Base-by-base conservation (phyloP, 2,888 invertebrate species). In the Apomyelois bistriatella region DNA sequence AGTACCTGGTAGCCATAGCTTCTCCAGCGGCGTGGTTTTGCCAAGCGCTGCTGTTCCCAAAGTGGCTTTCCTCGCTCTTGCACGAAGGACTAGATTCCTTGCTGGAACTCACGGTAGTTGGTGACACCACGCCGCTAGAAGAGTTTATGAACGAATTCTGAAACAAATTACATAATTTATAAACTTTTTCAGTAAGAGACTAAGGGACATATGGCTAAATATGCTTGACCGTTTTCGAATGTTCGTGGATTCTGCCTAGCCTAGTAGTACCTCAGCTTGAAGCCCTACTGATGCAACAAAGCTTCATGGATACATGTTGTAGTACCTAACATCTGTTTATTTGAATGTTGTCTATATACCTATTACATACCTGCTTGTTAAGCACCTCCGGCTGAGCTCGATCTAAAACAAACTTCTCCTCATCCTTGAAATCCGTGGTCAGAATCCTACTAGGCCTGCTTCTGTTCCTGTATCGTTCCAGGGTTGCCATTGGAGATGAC, bases 401-500 rank as follows among this genome's bases (percentile, higher is more conserved):
- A 87, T 96, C 93, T 87, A 94, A 88, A 79, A 94, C 92, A 71
- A 94, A 92, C 88, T 95, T 91, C 88, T 94, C 93, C 85, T 96
- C 93, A 78, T 87, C 77, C 55, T 71, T 79, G 51, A 72, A 77
- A 42, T 79, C 86, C 49, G 79, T 52, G 0, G 79, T 80, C 56
- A 83, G 81, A 52, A 89, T 87, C 67, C 84, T 75, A 17, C 70
- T 75, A 0, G 89, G 84, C 58, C 90, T 76, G 58, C 75, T 87
- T 52, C 84, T 80, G 30, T 77, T 88, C 55, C 91, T 73, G 61
- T 90, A 90, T 12, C 88, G 68, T n/a, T 90, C 90, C 56, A 90
- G 67, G 1, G 90, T 90, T 0, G 90, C 85, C 86, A 89, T 83
- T 0, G 89, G 89, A 0, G 88, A 85, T 55, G 64, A 76, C 43